phyloP scores from a whole-genome alignment of 2,888 invertebrate species.

The Sceliomorpha sp. region DNA sequence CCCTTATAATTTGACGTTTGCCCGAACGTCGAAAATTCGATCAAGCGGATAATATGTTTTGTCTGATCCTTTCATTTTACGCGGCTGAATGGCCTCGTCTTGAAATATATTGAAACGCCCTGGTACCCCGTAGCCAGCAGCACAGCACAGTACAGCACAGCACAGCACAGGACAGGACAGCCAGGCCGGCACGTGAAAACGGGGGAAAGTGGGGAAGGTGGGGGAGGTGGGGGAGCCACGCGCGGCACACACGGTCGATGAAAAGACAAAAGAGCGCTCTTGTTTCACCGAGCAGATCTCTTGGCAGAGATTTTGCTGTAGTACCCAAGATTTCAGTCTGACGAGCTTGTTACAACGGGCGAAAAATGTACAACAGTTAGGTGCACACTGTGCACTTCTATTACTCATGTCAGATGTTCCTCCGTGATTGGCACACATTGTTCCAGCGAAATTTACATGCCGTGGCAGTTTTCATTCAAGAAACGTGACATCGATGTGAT shows the following conservation, averaged over 20 bases:
- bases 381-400: slow-evolving; percentile 39
- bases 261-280: slow-evolving; percentile 56
- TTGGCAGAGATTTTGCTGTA: slow-evolving; percentile 57
- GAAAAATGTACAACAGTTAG: slow-evolving; percentile 39
- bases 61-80: slow-evolving; percentile 45
- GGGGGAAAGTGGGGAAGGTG: neutral
- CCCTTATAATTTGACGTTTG: slow-evolving; percentile 38
- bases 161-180: no score
- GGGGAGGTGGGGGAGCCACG: no score
- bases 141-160: no score
- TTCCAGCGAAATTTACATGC: slow-evolving; percentile 38
- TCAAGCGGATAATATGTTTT: slow-evolving; percentile 47
- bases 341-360: slow-evolving; percentile 41
- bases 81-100: slow-evolving; percentile 35
- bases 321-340: slow-evolving; percentile 48
- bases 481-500: no score
- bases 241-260: slow-evolving; percentile 43
- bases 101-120: slow-evolving; percentile 22
- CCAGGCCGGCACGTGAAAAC: no score
- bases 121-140: no score
- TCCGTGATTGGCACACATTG: slow-evolving; percentile 45
- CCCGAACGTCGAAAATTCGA: slow-evolving; percentile 37
- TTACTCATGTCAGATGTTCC: slow-evolving; percentile 38
- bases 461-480: no score
- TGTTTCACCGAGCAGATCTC: slow-evolving; percentile 51